Conservation (phyloP, 2,113 vertebrate species). For the Noturus placidus region DNA sequence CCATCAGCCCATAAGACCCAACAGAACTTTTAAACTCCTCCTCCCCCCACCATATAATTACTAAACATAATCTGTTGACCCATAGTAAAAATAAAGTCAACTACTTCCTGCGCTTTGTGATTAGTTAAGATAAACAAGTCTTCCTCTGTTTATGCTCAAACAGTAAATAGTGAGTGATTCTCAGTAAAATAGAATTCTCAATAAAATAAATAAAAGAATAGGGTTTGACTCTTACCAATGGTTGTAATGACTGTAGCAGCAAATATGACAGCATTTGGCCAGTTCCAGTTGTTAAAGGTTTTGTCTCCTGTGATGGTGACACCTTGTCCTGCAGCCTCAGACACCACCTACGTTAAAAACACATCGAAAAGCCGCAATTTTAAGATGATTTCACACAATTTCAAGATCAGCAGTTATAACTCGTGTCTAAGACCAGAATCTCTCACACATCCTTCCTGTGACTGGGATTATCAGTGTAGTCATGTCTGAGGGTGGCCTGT, state of each 20-base stretch:
- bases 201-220: too few relatives aligned
- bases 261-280: constrained; percentile 97
- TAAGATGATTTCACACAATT: background rate
- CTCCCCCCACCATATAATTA: background rate
- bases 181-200: background rate
- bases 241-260: constrained; percentile 98
- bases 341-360: constrained; percentile 78
- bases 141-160: constrained; percentile 36
- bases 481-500: constrained; percentile 44
- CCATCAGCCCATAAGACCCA: background rate
- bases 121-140: constrained; percentile 24
- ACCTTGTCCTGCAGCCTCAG: constrained; percentile 88
- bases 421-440: constrained; percentile 17
- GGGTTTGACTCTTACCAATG: constrained; percentile 77
- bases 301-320: constrained; percentile 92
- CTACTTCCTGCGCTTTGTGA: constrained; percentile 29
- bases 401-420: constrained; percentile 19
- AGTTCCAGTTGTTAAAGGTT: constrained; percentile 98
- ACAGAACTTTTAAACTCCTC: constrained; percentile 3
- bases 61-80: constrained; percentile 16
- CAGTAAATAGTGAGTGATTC: constrained; percentile 35
- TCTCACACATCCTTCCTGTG: constrained; percentile 63
- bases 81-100: constrained; percentile 12
- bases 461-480: constrained; percentile 55
- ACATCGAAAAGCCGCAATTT: background rate